Evolutionary conservation across 2,113 vertebrate species (phyloP).

Genomic region (Cyprinodon variegatus): DNA sequence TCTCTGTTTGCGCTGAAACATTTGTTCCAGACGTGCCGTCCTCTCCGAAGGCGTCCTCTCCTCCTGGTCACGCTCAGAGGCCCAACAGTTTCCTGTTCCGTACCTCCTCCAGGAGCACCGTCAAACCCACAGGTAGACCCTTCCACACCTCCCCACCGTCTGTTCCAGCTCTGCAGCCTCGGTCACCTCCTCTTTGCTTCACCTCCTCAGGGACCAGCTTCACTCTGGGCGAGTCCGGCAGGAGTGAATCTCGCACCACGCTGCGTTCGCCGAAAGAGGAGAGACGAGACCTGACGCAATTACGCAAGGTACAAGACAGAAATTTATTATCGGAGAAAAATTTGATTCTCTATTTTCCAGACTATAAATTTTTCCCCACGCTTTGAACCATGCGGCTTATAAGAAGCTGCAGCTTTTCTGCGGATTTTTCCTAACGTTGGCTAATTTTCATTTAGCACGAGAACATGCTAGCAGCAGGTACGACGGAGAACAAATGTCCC

Average conservation of each 20-base stretch:
- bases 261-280: constrained; percentile 78
- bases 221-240: constrained; percentile 71
- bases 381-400: too few relatives aligned
- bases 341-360: too few relatives aligned
- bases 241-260: constrained; percentile 74
- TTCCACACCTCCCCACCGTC: background rate
- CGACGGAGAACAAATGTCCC: too few relatives aligned
- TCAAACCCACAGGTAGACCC: constrained; percentile 75
- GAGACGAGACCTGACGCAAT: constrained; percentile 75
- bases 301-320: constrained; percentile 80
- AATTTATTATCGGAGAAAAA: background rate
- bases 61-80: constrained; percentile 75
- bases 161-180: rapidly evolving
- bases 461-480: too few relatives aligned
- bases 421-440: too few relatives aligned
- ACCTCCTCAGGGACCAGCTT: background rate
- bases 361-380: too few relatives aligned
- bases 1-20: background rate
- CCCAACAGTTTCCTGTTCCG: constrained; percentile 92
- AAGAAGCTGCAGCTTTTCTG: too few relatives aligned
- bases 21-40: constrained; percentile 55
- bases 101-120: constrained; percentile 78
- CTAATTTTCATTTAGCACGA: too few relatives aligned
- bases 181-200: too few relatives aligned
- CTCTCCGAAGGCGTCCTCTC: constrained; percentile 70